Evolutionary conservation across 2,888 invertebrate species (phyloP), one percentile per base, ranked within the genome.

Genomic region (Julus scandinavius): DNA sequence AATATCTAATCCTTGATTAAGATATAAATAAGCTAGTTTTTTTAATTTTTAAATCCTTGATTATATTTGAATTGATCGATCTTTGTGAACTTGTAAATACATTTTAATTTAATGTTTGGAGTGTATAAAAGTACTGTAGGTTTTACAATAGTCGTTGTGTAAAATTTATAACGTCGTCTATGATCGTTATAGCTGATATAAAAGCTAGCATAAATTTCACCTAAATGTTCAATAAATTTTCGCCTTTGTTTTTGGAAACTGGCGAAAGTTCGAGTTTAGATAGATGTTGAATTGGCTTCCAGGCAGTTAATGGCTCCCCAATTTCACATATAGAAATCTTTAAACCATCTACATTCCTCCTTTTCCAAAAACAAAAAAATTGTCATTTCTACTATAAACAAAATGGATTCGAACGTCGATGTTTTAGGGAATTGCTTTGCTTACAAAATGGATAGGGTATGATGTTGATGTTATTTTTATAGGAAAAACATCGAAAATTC

Each of bases 191-290:
- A 63, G n/a, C 20, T 63, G 63, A 63, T 63, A 63, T 63, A 63
- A 63, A 63, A 63, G 63, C 63, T n/a, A n/a, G 7, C 63, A 63
- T 63, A 63, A 63, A 63, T 63, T n/a, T 63, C n/a, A 3, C n/a
- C 63, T 20, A 63, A 63, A 63, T n/a, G 63, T 63, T 63, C 63
- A 63, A 20, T 63, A n/a, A 63, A 63, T 63, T n/a, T 63, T 63
- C 63, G 63, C 20, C 63, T 63, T 63, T 63, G 20, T 63, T 63
- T 63, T n/a, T 20, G 20, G 63, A 20, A 63, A 63, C 63, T 63
- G 20, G 7, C 20, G n/a, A 63, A 6, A 20, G 63, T 9, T 63
- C n/a, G 20, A 7, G n/a, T 63, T 63, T 6, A 20, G 63, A 3
- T 63, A n/a, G 20, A 63, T 5, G 7, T 17, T 7, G 63, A 63